Percentiles rank a stretch among this genome's conserved stretches.
Conservation (phyloP, 2,797 vertebrate species). For the Varecia variegata region DNA sequence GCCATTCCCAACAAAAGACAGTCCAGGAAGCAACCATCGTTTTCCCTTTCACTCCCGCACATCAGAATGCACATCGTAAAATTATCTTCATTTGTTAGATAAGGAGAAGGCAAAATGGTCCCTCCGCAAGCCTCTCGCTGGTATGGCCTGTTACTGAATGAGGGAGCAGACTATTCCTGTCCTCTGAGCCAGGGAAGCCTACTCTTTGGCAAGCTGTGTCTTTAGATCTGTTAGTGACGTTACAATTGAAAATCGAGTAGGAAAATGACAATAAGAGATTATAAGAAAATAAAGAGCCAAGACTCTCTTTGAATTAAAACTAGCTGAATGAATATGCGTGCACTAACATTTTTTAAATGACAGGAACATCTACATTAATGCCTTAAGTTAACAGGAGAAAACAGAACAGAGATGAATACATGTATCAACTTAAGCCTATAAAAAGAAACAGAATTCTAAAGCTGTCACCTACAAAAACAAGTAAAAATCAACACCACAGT, state of each 20-base stretch:
- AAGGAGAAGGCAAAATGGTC: not conserved
- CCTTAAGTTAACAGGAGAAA: not conserved
- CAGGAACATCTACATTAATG: rapidly evolving
- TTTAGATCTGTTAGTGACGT: not conserved
- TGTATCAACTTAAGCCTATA: rapidly evolving
- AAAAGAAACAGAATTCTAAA: not conserved
- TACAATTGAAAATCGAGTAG: not conserved
- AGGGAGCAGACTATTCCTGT: rapidly evolving
- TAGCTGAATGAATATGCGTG: rapidly evolving
- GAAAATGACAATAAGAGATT: not conserved
- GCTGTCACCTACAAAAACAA: not conserved
- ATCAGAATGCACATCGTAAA: not conserved
- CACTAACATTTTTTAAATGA: rapidly evolving
- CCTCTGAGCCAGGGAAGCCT: not conserved
- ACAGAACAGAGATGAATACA: not conserved
- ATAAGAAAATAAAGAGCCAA: not conserved
- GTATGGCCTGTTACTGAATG: not conserved
- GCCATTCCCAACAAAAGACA: rapidly evolving
- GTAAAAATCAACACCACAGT: rapidly evolving
- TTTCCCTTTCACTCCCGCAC: too few relatives aligned
- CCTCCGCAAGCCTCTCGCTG: not conserved
- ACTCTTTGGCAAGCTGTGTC: not conserved
- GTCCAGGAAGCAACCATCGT: too few relatives aligned
- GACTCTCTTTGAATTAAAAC: not conserved
- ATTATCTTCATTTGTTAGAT: not conserved